These are phyloP conservation scores for Drosophila incognita DNA, from an alignment of 2,888 invertebrate species.

Conservation along the genomic window DNA sequence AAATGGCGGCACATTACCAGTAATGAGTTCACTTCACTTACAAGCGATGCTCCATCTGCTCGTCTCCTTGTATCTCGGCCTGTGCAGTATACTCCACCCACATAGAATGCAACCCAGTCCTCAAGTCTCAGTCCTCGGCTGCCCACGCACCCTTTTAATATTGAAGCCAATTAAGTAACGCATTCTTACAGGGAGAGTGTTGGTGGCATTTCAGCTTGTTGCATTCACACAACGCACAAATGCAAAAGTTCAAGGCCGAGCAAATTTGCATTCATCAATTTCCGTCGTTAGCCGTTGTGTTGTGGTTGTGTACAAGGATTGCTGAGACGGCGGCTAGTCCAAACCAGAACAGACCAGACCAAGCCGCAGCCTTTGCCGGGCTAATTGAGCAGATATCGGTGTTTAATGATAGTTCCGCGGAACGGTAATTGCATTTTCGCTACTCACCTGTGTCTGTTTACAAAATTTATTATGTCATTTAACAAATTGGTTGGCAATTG, in stretches of 20 bases:
- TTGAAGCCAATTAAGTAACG: conserved; percentile 60
- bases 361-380: conserved; percentile 12
- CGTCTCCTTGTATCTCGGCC: not conserved
- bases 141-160: conserved; percentile 6
- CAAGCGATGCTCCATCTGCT: conserved; percentile 15
- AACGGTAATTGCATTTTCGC: conserved; percentile 31
- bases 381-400: conserved; percentile 51
- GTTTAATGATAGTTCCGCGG: conserved; percentile 31
- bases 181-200: conserved; percentile 23
- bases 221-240: conserved; percentile 40
- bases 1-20: conserved; percentile 11
- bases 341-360: not conserved
- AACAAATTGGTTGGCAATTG: conserved; percentile 59
- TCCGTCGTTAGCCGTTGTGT: conserved; percentile 8
- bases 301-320: not conserved
- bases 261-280: conserved; percentile 57
- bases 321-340: not conserved
- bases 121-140: not conserved
- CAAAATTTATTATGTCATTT: conserved; percentile 18
- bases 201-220: conserved; percentile 23
- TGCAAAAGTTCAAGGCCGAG: conserved; percentile 73
- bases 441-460: not conserved
- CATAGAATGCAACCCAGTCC: not conserved
- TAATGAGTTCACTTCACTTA: conserved; percentile 44
- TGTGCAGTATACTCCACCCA: not conserved